A percentile compares a stretch with the other conserved stretches of the same genome.
These are phyloP conservation scores for Pluvialis apricaria DNA, from an alignment of 2,113 vertebrate genomes.

Conservation along the genomic window DNA sequence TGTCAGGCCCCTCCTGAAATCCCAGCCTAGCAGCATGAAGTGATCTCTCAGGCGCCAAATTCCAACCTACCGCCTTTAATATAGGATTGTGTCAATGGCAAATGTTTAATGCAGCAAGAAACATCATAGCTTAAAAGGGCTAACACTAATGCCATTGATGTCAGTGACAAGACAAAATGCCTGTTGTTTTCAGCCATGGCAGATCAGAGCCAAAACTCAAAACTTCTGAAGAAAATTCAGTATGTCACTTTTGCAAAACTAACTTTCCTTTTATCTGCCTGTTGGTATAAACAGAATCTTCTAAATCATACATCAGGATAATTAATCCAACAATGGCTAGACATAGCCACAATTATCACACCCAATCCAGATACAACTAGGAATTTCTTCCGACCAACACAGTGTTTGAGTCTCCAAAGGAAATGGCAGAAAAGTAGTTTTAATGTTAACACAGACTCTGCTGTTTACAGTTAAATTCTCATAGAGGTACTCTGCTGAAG, in stretches of 20 bases:
- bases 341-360: neutral
- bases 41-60: neutral
- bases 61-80: neutral
- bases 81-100: neutral
- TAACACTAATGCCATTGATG: neutral
- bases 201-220: neutral
- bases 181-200: neutral
- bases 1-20: neutral
- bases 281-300: neutral
- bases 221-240: neutral
- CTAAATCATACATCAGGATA: constrained; percentile 26
- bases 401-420: neutral
- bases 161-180: neutral
- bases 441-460: neutral
- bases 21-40: neutral
- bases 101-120: neutral
- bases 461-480: neutral
- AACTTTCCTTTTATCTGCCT: constrained; percentile 27
- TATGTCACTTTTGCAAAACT: neutral
- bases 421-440: neutral
- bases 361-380: neutral
- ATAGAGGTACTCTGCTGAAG: neutral
- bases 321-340: neutral
- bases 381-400: neutral
- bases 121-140: neutral